Conservation (phyloP, 2,888 invertebrate species). For the Anagyrus pseudococci region DNA sequence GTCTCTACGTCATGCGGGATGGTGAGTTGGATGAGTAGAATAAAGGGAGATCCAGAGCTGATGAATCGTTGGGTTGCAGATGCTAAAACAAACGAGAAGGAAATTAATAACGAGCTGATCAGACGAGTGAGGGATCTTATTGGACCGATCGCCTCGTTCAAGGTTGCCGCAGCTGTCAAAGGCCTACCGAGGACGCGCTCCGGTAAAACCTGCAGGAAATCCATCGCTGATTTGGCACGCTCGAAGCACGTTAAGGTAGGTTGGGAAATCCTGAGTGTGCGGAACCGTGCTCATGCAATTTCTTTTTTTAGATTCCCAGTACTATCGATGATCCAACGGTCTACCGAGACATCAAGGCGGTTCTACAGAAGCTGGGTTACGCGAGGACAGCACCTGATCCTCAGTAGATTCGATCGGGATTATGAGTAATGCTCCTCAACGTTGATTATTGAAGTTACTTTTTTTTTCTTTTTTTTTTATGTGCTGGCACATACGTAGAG, state of each 20-base stretch:
- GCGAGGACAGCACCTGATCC: constrained; percentile 77
- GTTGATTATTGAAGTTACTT: no score
- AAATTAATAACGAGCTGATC: constrained; percentile 67
- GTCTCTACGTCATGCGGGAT: constrained; percentile 81
- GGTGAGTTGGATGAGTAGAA: constrained; percentile 54
- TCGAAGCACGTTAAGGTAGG: constrained; percentile 77
- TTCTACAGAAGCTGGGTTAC: constrained; percentile 78
- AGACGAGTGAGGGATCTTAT: constrained; percentile 70
- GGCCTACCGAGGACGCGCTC: constrained; percentile 89
- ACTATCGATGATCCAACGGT: constrained; percentile 89
- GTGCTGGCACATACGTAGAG: constrained; percentile 29
- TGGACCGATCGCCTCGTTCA: constrained; percentile 90
- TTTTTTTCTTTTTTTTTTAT: constrained; percentile 6
- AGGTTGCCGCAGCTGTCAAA: constrained; percentile 78
- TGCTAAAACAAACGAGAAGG: constrained; percentile 63
- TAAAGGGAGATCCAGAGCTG: background rate
- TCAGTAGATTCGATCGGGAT: constrained; percentile 46
- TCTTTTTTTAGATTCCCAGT: constrained; percentile 70
- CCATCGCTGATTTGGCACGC: constrained; percentile 83
- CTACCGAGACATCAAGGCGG: constrained; percentile 78
- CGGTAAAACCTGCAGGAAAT: constrained; percentile 82
- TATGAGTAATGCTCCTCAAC: no score
- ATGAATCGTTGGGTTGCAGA: constrained; percentile 53
- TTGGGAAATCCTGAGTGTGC: background rate
- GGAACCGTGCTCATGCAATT: background rate